Percentiles rank a stretch among this genome's conserved stretches.
Conservation (phyloP, 2,113 vertebrate species). For the Amphiprion ocellaris region DNA sequence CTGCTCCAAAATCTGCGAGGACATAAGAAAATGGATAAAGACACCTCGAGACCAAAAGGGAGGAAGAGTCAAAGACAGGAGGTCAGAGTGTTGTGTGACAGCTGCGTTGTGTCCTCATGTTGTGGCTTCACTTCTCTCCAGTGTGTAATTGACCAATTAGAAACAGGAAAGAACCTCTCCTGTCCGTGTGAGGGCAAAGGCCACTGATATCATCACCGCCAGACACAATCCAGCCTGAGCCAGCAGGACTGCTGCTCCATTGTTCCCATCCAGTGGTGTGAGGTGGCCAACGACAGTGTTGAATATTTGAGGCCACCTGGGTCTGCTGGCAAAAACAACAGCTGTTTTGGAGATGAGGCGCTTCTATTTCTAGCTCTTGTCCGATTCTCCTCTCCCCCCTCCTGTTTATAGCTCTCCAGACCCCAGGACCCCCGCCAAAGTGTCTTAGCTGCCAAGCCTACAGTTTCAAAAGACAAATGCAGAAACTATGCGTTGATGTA, state of each 20-base stretch:
- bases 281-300: conserved; percentile 51
- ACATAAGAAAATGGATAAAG: conserved; percentile 48
- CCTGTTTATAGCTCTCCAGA: conserved; percentile 84
- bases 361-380: conserved; percentile 91
- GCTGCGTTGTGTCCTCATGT: conserved; percentile 32
- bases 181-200: conserved; percentile 55
- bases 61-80: neutral
- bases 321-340: conserved; percentile 95
- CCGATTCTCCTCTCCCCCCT: conserved; percentile 81
- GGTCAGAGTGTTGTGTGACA: conserved; percentile 38
- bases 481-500: conserved; percentile 83
- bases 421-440: conserved; percentile 74
- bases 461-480: conserved; percentile 79
- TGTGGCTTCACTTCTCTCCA: conserved; percentile 40
- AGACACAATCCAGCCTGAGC: conserved; percentile 63
- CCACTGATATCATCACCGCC: conserved; percentile 70
- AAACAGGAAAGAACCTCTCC: conserved; percentile 61
- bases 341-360: conserved; percentile 92
- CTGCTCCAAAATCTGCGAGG: conserved; percentile 92
- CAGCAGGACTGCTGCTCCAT: conserved; percentile 50
- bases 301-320: conserved; percentile 91
- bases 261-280: conserved; percentile 62
- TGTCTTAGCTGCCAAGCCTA: conserved; percentile 65
- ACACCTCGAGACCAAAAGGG: conserved; percentile 21
- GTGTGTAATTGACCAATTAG: conserved; percentile 52